Conservation (phyloP, 2,888 invertebrate genomes). For the Ophion obscuratus region DNA sequence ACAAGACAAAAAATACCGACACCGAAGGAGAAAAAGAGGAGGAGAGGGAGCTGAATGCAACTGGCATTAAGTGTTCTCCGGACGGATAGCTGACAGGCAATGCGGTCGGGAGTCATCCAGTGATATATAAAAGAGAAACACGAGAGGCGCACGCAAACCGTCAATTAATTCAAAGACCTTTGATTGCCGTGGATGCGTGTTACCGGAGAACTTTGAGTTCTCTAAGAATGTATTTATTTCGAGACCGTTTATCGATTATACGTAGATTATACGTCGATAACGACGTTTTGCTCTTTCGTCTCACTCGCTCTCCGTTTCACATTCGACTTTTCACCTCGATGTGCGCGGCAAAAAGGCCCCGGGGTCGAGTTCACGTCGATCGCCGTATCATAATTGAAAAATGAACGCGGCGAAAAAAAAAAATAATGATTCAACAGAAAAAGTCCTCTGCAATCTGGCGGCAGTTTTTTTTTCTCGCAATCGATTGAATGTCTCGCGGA, state of each 20-base stretch:
- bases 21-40: not conserved
- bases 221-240: constrained; percentile 48
- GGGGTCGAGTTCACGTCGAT: constrained; percentile 58
- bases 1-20: constrained; percentile 16
- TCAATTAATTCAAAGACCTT: constrained; percentile 64
- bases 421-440: constrained; percentile 33
- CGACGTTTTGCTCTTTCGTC: constrained; percentile 18
- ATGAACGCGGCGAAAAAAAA: constrained; percentile 28
- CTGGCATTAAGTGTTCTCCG: constrained; percentile 32
- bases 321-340: constrained; percentile 29
- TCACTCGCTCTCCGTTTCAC: constrained; percentile 6
- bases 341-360: constrained; percentile 35
- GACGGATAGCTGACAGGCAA: constrained; percentile 44
- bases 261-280: constrained; percentile 23
- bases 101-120: constrained; percentile 29
- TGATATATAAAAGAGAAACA: constrained; percentile 51
- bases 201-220: constrained; percentile 50
- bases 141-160: constrained; percentile 47
- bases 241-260: constrained; percentile 57
- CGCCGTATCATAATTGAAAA: not conserved
- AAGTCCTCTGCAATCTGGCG: not conserved
- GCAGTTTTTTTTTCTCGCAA: constrained; percentile 28
- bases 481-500: not conserved
- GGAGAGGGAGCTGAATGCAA: constrained; percentile 19
- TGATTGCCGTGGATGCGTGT: constrained; percentile 48